Evolutionary conservation across 2,888 invertebrate species (phyloP), one percentile per base, ranked within the genome.

Genomic region (Xestia xanthographa): DNA sequence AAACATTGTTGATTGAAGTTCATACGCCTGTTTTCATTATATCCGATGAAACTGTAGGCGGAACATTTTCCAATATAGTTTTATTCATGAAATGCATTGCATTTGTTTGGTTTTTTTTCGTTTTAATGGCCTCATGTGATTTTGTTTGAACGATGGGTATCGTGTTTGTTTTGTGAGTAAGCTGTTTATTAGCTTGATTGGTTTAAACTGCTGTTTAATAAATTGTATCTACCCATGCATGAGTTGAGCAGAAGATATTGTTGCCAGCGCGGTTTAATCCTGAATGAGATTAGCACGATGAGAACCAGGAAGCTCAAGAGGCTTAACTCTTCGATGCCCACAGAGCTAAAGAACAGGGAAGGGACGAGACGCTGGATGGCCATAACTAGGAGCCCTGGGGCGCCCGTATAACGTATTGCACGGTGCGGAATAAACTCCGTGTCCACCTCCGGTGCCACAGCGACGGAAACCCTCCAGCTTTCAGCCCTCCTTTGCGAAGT

Each of bases 1-100:
- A 85, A 87, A 87, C 87, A 87, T 87, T 87, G 85, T 88, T 87
- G 80, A 87, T 87, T 80, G 82, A 77, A 87, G 69, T 88, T 83
- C 65, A 77, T 84, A 34, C 48, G 72, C 63, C 66, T 45, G 74
- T 77, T 78, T 80, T 73, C 66, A 83, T 78, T 72, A 83, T 74
- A 83, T 83, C 66, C 45, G 70, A 68, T 77, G 53, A 76, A 82
- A 81, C 78, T 62, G 38, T 26, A 38, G 53, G 41, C 26, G 75
- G 29, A 75, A 48, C 20, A 72, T 74, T 72, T 84, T 72, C n/a
- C 77, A 43, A 70, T 84, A 70, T 80, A 72, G 75, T 60, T 82
- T 77, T 74, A 80, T 83, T 83, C 65, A 79, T 77, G 73, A 70
- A 80, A 85, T 68, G 26, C 34, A 65, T 66, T 86, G 70, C 43